A percentile compares a stretch with the other conserved stretches of the same genome.
Evolutionary conservation across 2,113 vertebrate species (phyloP).

Genomic region (Saguinus imperator): DNA sequence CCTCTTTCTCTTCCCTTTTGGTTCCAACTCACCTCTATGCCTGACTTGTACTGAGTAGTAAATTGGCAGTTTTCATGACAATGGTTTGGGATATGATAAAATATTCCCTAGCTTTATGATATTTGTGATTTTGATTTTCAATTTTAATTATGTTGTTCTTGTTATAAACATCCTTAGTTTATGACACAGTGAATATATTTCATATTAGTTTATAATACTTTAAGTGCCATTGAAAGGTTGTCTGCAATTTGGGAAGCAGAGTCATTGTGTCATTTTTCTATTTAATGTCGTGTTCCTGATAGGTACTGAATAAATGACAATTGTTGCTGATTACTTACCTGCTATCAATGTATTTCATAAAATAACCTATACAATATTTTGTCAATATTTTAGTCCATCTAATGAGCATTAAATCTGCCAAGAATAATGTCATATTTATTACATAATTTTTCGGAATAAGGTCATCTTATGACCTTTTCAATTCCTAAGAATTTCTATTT

Average conservation of each 20-base stretch:
- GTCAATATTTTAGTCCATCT: neutral
- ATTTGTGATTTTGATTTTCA: conserved; percentile 28
- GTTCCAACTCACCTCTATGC: neutral
- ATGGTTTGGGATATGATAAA: neutral
- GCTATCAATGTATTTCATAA: neutral
- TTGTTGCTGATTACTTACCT: neutral
- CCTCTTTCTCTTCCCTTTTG: neutral
- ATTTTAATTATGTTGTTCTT: neutral
- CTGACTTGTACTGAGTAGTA: neutral
- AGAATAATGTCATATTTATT: conserved; percentile 8
- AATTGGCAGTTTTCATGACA: neutral
- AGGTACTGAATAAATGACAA: neutral
- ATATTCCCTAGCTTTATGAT: neutral
- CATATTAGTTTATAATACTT: conserved; percentile 26
- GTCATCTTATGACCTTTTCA: neutral
- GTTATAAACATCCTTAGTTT: neutral
- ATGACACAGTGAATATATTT: neutral
- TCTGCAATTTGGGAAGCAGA: conserved; percentile 14
- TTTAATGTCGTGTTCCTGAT: neutral
- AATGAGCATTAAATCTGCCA: neutral
- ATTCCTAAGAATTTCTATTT: neutral
- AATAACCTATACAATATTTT: neutral
- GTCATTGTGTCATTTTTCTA: neutral
- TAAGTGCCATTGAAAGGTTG: neutral
- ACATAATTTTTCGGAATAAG: conserved; percentile 26